Conservation (phyloP, 1,140 invertebrate genomes). For the Camponotus vicinus region DNA sequence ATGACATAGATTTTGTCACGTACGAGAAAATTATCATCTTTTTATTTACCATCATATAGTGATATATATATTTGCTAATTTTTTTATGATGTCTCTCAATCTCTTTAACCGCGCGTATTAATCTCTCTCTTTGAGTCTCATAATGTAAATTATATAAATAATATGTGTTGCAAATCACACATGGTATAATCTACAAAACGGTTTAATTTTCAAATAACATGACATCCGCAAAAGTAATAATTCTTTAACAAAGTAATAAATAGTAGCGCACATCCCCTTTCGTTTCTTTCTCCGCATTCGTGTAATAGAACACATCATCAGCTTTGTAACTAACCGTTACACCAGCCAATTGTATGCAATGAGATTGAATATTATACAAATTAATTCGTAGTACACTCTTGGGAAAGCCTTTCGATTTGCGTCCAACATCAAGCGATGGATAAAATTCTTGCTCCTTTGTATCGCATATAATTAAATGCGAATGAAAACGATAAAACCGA, state of each 20-base stretch:
- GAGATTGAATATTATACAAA: background rate
- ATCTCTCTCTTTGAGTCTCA: no score
- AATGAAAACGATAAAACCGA: conserved; percentile 13
- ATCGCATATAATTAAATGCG: background rate
- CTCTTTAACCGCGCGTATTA: no score
- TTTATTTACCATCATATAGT: conserved; percentile 1
- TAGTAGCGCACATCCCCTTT: background rate
- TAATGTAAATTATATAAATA: no score
- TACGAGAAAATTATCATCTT: background rate
- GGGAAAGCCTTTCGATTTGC: background rate
- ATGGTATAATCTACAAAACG: no score
- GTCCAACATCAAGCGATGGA: background rate
- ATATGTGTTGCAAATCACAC: no score
- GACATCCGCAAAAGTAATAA: background rate
- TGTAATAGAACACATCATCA: background rate
- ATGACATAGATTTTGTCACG: background rate
- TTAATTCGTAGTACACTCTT: background rate
- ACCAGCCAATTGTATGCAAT: background rate
- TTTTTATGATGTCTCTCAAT: no score
- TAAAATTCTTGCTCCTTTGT: conserved; percentile 13
- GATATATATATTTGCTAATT: no score
- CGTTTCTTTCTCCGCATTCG: background rate
- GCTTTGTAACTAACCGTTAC: background rate
- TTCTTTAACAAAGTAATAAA: background rate
- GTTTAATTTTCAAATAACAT: no score